These are phyloP conservation scores for Hermaeophaga mercurialis DNA, from an alignment of 2,888 invertebrate species.

Conservation along the genomic window DNA sequence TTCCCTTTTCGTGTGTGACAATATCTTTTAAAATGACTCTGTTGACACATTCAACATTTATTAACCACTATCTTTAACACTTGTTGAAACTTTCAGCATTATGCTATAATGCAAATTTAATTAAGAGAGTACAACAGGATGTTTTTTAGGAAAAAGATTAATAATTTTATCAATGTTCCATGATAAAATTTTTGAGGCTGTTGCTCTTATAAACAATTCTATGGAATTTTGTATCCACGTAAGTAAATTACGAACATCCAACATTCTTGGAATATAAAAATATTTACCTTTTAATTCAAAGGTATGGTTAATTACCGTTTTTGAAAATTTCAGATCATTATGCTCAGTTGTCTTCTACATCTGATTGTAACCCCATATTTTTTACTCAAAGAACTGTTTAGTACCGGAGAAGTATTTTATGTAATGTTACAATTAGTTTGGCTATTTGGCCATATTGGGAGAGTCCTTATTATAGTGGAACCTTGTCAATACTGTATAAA, in stretches of 20 bases:
- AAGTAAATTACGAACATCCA: too few relatives aligned
- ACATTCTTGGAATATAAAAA: too few relatives aligned
- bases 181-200: slow-evolving; percentile 36
- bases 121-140: too few relatives aligned
- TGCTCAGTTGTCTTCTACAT: slow-evolving; percentile 41
- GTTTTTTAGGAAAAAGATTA: slow-evolving; percentile 36
- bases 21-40: too few relatives aligned
- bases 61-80: too few relatives aligned
- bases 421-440: slow-evolving; percentile 45
- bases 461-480: slow-evolving; percentile 40
- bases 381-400: slow-evolving; percentile 34
- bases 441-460: slow-evolving; percentile 38
- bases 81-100: too few relatives aligned
- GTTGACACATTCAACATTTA: too few relatives aligned
- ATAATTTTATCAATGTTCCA: slow-evolving; percentile 33
- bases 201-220: slow-evolving; percentile 34
- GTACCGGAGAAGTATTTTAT: slow-evolving; percentile 44
- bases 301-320: too few relatives aligned
- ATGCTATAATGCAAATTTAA: too few relatives aligned
- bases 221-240: slow-evolving; percentile 37
- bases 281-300: too few relatives aligned
- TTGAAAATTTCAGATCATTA: slow-evolving; percentile 47
- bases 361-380: slow-evolving; percentile 43
- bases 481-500: slow-evolving; percentile 41
- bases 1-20: too few relatives aligned